Evolutionary conservation across 2,113 vertebrate genomes (phyloP), one percentile per base, ranked within the genome.

Genomic region (Zosterops pallidus): DNA sequence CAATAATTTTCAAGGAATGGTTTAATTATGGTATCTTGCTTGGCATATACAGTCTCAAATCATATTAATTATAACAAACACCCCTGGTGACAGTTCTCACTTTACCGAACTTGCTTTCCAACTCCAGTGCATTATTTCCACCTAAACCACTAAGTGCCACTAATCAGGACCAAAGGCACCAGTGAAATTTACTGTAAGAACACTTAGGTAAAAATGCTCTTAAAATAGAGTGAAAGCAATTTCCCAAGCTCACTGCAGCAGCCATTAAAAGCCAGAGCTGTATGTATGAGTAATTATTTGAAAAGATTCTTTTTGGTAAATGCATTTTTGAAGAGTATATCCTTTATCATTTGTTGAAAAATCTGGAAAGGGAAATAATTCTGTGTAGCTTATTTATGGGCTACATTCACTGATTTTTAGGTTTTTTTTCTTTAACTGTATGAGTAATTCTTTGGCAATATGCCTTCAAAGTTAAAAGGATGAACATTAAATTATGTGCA

Each of bases 401-500:
- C 26, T 62, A 60, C 44, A 46, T 14, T 82, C n/a, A 42, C 25
- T 19, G 18, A 68, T 39, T 39, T 39, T 39, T 39, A 39, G 39
- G 11, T 11, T 39, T 39, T 39, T 39, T 39, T 39, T 35, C 68
- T 89, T 96, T 75, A 92, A 75, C 92, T 81, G 21, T 64, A 33
- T 78, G 90, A 92, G 93, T 91, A 95, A 95, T 93, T 92, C 68
- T 67, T 92, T 93, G 84, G 93, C 88, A 95, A 74, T 37, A 37
- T 13, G 68, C 90, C 94, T 93, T 87, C 84, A 25, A 88, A 87
- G 87, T 94, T 93, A 91, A 95, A 95, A 92, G 84, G 86, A 95
- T 92, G 93, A 95, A 77, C 86, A 83, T 91, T 89, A 90, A 95
- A 85, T 95, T 95, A 86, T 37, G 67, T 1, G 0, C 78, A 87